phyloP scores from a whole-genome alignment of 2,888 invertebrate genomes.

The Agrotis puta region DNA sequence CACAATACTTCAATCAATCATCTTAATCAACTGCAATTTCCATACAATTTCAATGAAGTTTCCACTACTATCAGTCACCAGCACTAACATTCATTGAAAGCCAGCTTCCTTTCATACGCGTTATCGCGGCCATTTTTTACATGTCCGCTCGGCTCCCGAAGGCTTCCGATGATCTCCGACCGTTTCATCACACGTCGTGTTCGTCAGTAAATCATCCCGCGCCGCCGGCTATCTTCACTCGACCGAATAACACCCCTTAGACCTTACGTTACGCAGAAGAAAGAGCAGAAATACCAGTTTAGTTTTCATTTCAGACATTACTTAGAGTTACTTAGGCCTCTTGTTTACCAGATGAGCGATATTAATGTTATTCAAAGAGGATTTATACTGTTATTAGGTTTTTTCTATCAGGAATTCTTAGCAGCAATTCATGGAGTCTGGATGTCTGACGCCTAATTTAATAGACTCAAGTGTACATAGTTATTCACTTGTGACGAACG shows the following conservation, averaged over 20 bases:
- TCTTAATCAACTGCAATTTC: slow-evolving; percentile 16
- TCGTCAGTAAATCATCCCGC: slow-evolving; percentile 66
- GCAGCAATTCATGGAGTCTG: too few species aligned
- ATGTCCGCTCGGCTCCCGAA: slow-evolving; percentile 48
- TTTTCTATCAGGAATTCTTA: too few species aligned
- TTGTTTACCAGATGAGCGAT: neutral
- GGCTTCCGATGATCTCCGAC: slow-evolving; percentile 55
- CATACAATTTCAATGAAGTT: slow-evolving; percentile 33
- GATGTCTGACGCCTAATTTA: too few species aligned
- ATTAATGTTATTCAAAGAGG: too few species aligned
- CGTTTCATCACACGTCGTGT: slow-evolving; percentile 66
- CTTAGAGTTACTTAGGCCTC: too few species aligned
- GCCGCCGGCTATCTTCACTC: slow-evolving; percentile 65
- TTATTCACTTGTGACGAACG: too few species aligned
- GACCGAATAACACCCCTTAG: slow-evolving; percentile 63
- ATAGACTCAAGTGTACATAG: too few species aligned
- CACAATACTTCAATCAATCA: neutral
- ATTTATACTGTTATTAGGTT: too few species aligned
- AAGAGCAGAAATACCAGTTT: slow-evolving; percentile 30
- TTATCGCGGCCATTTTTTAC: slow-evolving; percentile 64
- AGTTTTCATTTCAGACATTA: neutral
- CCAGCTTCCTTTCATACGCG: slow-evolving; percentile 53
- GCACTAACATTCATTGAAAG: slow-evolving; percentile 48
- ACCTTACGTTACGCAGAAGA: slow-evolving; percentile 21
- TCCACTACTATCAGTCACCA: slow-evolving; percentile 50